phyloP scores from a whole-genome alignment of 2,888 invertebrate genomes.

The Shargacucullia verbasci region DNA sequence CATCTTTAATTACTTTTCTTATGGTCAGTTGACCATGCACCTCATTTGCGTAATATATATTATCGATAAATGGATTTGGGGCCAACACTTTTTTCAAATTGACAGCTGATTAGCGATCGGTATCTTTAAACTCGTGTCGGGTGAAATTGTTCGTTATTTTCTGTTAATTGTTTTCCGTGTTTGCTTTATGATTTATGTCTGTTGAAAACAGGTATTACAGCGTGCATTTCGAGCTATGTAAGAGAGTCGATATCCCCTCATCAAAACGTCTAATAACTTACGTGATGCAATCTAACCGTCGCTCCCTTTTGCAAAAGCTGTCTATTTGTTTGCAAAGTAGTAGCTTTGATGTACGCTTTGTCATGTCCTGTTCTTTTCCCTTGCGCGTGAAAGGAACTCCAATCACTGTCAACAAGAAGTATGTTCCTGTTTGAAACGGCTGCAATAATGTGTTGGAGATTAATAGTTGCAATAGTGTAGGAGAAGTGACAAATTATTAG shows the following conservation, averaged over 20 bases:
- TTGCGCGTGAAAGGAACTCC: constrained; percentile 47
- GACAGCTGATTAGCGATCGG: constrained; percentile 74
- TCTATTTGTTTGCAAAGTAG: constrained; percentile 35
- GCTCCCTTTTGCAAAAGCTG: constrained; percentile 42
- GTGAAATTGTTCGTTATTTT: constrained; percentile 63
- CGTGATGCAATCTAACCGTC: constrained; percentile 43
- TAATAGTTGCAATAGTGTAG: constrained; percentile 48
- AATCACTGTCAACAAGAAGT: constrained; percentile 53
- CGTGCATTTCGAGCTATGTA: constrained; percentile 48
- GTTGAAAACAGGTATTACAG: constrained; percentile 48
- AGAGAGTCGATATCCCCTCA: constrained; percentile 53
- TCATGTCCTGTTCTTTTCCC: constrained; percentile 47
- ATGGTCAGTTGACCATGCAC: constrained; percentile 27
- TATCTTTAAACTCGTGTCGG: constrained; percentile 61
- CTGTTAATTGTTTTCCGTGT: constrained; percentile 69
- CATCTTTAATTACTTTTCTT: constrained; percentile 39
- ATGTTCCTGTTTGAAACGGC: constrained; percentile 34
- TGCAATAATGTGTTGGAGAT: constrained; percentile 50
- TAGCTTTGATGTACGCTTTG: constrained; percentile 35
- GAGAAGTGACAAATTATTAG: constrained; percentile 47
- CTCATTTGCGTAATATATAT: constrained; percentile 46
- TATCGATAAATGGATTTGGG: constrained; percentile 54
- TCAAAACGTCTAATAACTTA: constrained; percentile 48
- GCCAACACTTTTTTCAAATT: constrained; percentile 52
- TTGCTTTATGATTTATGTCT: constrained; percentile 60